Evolutionary conservation across 2,113 vertebrate species (phyloP).

Genomic region (Hystrix brachyura): DNA sequence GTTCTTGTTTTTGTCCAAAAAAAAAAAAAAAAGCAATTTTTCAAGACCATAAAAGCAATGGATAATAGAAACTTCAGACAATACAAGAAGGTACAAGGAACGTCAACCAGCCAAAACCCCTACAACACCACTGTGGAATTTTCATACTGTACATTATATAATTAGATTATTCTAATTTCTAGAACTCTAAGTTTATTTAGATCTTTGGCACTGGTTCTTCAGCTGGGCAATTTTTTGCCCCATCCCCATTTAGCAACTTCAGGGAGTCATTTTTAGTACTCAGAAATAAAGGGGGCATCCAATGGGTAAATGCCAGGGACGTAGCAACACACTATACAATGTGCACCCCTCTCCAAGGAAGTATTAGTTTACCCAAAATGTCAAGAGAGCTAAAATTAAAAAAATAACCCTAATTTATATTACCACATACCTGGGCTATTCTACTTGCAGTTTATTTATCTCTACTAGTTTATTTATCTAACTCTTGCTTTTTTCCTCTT

Average conservation of each 20-base stretch:
- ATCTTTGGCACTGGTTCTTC: neutral
- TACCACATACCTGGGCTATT: slow-evolving; percentile 16
- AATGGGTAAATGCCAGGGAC: neutral
- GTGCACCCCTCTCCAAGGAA: neutral
- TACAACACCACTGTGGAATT: neutral
- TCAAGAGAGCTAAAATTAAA: slow-evolving; percentile 21
- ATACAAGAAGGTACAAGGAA: neutral
- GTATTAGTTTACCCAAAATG: slow-evolving; percentile 46
- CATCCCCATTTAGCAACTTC: neutral
- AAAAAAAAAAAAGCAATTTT: slow-evolving; percentile 58
- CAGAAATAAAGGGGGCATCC: neutral
- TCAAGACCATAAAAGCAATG: neutral
- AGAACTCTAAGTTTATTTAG: slow-evolving; percentile 39
- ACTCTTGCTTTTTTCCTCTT: slow-evolving; percentile 26
- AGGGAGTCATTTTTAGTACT: neutral
- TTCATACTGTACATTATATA: slow-evolving; percentile 21
- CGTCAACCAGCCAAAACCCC: neutral
- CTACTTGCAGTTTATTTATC: neutral
- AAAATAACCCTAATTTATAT: neutral
- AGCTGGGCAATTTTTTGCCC: neutral
- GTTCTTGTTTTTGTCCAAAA: slow-evolving; percentile 34
- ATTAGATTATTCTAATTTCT: slow-evolving; percentile 21
- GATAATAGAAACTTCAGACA: slow-evolving; percentile 9
- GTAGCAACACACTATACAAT: neutral
- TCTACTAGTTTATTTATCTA: neutral